Evolutionary conservation across 2,797 vertebrate species (phyloP), one percentile per base, ranked within the genome.

Genomic region (Syndactyla subalaris): DNA sequence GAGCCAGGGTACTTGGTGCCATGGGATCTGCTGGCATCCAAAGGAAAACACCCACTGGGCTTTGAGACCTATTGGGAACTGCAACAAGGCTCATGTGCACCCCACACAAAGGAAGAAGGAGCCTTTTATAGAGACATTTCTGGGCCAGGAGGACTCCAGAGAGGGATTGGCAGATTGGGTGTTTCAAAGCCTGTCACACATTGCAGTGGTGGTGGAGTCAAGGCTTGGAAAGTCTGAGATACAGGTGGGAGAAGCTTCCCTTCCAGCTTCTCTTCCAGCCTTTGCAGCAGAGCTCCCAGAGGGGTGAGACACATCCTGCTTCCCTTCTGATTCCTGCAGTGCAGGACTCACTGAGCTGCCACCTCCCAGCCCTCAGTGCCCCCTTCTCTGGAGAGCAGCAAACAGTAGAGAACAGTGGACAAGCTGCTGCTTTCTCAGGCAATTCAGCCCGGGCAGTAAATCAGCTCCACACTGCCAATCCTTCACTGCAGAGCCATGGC

Each of bases 271-370:
- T 74, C 48, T 46, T 74, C 32, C 55, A 89, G 32, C 43, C 61
- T 36, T 23, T 34, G 38, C 57, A 87, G 66, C 48, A 41, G 23
- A 2, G 5, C 10, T 80, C 14, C 7, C 15, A 10, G 41, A 51
- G 39, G n/a, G 7, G 7, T 8, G 27, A 86, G 57, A 36, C 15
- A 23, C 34, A 32, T 8, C 3, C 39, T 7, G 7, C 88, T 54
- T 51, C 39, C n/a, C 39, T 70, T 46, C 45, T 8, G 0, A 5
- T 26, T 39, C 38, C 78, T 63, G 11, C 38, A 30, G 12, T 0
- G 1, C n/a, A 18, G 6, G 1, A 18, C 32, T 3, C 4, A 5
- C 6, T 2, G 34, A 20, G 1, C 78, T 55, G 38, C 54, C 51
- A 45, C 14, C 41, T 39, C 24, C n/a, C 20, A 19, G 4, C 1